phyloP scores from a whole-genome alignment of 2,888 invertebrate species.

The Eristalis tenax region DNA sequence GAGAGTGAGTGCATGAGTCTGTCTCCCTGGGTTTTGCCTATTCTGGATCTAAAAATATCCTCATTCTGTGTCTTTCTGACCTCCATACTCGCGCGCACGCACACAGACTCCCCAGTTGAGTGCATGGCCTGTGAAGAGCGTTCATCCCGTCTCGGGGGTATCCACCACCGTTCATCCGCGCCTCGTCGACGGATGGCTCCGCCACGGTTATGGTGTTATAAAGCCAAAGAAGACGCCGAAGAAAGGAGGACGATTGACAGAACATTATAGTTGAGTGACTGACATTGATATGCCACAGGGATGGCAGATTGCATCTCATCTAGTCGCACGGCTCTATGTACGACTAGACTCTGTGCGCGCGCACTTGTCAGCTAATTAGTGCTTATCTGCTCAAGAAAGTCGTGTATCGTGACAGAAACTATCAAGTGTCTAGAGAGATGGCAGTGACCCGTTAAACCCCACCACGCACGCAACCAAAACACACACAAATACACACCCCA shows the following conservation, averaged over 20 bases:
- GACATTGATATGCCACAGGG: conserved; percentile 69
- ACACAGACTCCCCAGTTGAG: neutral
- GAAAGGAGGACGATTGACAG: conserved; percentile 40
- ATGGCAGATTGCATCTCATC: conserved; percentile 61
- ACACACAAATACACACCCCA: neutral
- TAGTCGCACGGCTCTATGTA: neutral
- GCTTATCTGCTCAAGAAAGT: neutral
- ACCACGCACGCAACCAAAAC: neutral
- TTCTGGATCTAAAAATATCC: conserved; percentile 57
- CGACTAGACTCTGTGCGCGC: neutral
- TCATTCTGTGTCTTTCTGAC: conserved; percentile 50
- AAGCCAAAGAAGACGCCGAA: conserved; percentile 37
- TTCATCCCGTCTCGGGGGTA: conserved; percentile 45
- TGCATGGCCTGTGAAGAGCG: conserved; percentile 36
- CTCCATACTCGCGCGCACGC: conserved; percentile 42
- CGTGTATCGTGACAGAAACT: conserved; percentile 5
- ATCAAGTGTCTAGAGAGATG: neutral
- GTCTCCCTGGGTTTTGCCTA: conserved; percentile 7
- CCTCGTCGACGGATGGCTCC: neutral
- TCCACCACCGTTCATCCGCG: conserved; percentile 33
- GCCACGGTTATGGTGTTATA: neutral
- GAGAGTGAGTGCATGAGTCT: neutral
- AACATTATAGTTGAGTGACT: conserved; percentile 41
- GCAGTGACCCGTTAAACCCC: conserved; percentile 27
- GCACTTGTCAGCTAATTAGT: conserved; percentile 63